Conservation (phyloP, 2,113 vertebrate species). For the Pagrus major region DNA sequence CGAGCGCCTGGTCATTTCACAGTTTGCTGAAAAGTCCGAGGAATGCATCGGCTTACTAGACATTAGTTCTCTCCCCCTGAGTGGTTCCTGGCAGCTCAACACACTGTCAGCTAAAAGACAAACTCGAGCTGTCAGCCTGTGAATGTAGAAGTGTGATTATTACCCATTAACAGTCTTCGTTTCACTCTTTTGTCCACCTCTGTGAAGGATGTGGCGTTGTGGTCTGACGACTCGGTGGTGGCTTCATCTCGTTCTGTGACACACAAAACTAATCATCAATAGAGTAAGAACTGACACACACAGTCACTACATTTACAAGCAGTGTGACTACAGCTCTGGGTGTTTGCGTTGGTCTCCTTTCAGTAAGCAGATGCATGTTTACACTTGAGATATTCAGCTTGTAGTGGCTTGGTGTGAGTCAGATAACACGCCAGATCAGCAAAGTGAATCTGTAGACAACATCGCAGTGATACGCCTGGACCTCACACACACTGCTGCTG, state of each 20-base stretch:
- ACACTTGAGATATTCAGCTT: slow-evolving; percentile 50
- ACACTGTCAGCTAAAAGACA: slow-evolving; percentile 16
- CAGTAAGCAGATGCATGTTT: slow-evolving; percentile 56
- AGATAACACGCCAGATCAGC: slow-evolving; percentile 67
- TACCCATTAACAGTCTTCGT: slow-evolving; percentile 97
- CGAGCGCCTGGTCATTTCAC: slow-evolving; percentile 81
- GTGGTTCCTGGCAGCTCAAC: slow-evolving; percentile 56
- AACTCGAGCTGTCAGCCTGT: slow-evolving; percentile 1
- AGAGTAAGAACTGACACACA: background rate
- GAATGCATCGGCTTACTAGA: slow-evolving; percentile 79
- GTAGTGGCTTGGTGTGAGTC: slow-evolving; percentile 45
- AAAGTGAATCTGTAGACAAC: slow-evolving; percentile 60
- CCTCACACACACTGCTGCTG: slow-evolving; percentile 74
- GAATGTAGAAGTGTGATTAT: slow-evolving; percentile 38
- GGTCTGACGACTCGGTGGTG: slow-evolving; percentile 84
- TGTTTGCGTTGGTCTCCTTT: slow-evolving; percentile 33
- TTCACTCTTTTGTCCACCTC: slow-evolving; percentile 98
- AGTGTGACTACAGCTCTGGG: background rate
- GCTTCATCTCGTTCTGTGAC: slow-evolving; percentile 89
- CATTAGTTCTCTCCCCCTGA: slow-evolving; percentile 46
- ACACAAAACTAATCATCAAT: slow-evolving; percentile 40
- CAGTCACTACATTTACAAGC: background rate
- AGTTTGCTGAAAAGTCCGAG: slow-evolving; percentile 84
- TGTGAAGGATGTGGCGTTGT: slow-evolving; percentile 87
- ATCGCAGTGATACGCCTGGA: slow-evolving; percentile 65